Evolutionary conservation across 2,888 invertebrate genomes (phyloP).

Genomic region (Standfussiana lucernea): DNA sequence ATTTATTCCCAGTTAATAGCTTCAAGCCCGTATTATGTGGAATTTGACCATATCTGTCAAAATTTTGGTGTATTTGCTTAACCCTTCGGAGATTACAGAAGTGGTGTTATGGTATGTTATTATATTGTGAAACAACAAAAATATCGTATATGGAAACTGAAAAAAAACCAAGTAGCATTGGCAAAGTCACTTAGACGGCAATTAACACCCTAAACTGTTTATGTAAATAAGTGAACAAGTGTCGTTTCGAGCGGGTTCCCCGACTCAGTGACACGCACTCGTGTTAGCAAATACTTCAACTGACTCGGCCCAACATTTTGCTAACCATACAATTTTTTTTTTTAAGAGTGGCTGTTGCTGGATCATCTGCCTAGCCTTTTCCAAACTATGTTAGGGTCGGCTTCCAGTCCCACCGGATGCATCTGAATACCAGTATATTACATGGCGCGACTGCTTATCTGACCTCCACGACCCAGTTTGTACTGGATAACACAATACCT

Average conservation of each 20-base stretch:
- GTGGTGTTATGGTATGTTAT: background rate
- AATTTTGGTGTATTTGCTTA: background rate
- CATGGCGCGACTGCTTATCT: too few species aligned
- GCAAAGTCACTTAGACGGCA: background rate
- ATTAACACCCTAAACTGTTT: slow-evolving; percentile 8
- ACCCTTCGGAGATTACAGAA: background rate
- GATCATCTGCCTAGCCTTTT: too few species aligned
- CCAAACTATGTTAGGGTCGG: too few species aligned
- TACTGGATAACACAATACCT: too few species aligned
- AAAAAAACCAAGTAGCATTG: background rate
- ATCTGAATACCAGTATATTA: too few species aligned
- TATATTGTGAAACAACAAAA: background rate
- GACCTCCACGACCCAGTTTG: too few species aligned
- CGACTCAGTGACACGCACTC: slow-evolving; percentile 1
- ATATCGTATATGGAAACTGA: background rate
- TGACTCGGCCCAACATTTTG: background rate
- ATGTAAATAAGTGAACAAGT: slow-evolving; percentile 12
- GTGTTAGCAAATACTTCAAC: slow-evolving; percentile 4
- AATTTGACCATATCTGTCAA: background rate
- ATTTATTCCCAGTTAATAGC: background rate
- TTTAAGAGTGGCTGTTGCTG: background rate
- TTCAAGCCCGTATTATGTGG: background rate
- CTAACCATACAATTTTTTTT: background rate
- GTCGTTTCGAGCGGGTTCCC: slow-evolving; percentile 24
- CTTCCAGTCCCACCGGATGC: too few species aligned